A percentile compares a stretch with the other conserved stretches of the same genome.
These are phyloP conservation scores for Drusus annulatus DNA, from an alignment of 1,140 invertebrate species.

Conservation along the genomic window DNA sequence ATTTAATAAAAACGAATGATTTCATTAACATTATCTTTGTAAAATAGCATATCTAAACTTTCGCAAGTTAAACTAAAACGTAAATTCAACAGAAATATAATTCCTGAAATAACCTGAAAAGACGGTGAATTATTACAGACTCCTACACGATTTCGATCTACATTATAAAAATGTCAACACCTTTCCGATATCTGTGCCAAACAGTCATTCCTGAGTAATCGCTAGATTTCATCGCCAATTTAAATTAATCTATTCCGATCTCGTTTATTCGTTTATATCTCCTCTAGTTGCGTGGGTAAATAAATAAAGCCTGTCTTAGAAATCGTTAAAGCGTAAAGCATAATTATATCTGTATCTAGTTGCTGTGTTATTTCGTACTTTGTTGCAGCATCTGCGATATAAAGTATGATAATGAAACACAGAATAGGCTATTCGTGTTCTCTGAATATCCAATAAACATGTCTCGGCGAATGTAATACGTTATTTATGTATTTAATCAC, in stretches of 20 bases:
- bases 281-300: not conserved
- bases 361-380: not conserved
- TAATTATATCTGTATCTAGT: not conserved
- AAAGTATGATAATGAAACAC: conserved; percentile 5
- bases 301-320: not conserved
- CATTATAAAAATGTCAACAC: no score
- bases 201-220: not conserved
- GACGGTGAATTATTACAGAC: no score
- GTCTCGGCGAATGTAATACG: not conserved
- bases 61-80: no score
- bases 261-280: not conserved
- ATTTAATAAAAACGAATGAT: no score
- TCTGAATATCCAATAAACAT: conserved; percentile 5
- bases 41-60: no score
- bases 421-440: not conserved
- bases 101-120: no score
- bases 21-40: no score
- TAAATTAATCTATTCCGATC: no score
- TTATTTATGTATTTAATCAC: not conserved
- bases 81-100: no score
- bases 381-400: conserved; percentile 6
- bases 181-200: not conserved
- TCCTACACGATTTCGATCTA: no score
- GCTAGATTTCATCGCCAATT: no score
- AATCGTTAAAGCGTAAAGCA: not conserved